Evolutionary conservation across 2,797 vertebrate species (phyloP).

Genomic region (Staurois parvus): DNA sequence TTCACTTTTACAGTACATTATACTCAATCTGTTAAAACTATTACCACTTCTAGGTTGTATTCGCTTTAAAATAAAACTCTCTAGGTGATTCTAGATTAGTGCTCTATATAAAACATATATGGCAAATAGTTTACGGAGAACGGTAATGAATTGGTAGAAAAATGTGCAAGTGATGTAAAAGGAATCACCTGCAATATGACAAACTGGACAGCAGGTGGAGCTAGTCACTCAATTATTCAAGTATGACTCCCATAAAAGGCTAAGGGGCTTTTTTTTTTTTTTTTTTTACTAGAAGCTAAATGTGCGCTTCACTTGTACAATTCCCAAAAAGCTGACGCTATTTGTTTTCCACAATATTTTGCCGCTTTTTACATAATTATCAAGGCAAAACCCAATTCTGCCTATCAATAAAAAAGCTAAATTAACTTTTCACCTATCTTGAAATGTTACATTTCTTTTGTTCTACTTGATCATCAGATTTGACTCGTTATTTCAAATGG

Average conservation of each 20-base stretch:
- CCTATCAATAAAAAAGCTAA: too few species aligned
- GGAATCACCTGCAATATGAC: background rate
- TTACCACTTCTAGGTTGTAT: background rate
- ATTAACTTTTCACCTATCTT: too few species aligned
- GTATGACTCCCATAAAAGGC: too few species aligned
- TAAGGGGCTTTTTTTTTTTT: background rate
- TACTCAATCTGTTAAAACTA: background rate
- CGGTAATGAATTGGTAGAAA: background rate
- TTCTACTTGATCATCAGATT: too few species aligned
- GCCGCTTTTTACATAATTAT: too few species aligned
- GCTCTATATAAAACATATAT: background rate
- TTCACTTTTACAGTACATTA: background rate
- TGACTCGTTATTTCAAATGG: too few species aligned
- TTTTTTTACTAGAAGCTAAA: background rate
- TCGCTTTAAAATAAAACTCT: background rate
- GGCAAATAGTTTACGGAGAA: background rate
- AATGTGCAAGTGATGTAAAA: background rate
- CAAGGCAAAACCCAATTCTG: too few species aligned
- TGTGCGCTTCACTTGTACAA: background rate
- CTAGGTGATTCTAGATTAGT: background rate
- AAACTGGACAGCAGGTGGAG: conserved; percentile 6
- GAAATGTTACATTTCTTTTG: too few species aligned
- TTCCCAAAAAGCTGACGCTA: background rate
- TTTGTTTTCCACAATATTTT: too few species aligned
- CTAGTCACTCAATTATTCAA: background rate